Base-by-base conservation (phyloP, 2,797 vertebrate species). In the Microcaecilia unicolor region DNA sequence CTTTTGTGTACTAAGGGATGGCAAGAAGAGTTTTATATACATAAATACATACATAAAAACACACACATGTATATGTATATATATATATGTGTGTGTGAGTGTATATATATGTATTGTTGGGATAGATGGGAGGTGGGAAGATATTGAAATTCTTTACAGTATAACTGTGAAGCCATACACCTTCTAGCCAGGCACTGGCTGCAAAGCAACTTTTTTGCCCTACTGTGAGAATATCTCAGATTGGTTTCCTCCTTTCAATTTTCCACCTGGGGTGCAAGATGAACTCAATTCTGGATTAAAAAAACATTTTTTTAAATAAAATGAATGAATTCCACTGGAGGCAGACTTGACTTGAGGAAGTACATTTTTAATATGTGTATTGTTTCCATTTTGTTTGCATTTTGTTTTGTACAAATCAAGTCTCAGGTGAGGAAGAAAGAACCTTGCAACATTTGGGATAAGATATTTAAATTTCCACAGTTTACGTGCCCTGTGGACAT, bases 121-220 rank as follows among this genome's bases (percentile, higher is more conserved):
- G 81, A 78, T 52, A 43, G 78, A 83, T 44, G 68, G 81, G 80
- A 77, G 73, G 76, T 47, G 70, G 80, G 76, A 75, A 71, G 67
- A 81, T 80, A 77, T 84, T 81, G 82, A 85, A 84, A 26, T 72
- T 83, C 80, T 86, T 82, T 81, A 76, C 82, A 83, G 81, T 83
- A 69, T 80, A 80, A 84, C 82, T 87, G 82, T 80, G 81, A 80
- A 87, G 72, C 82, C 81, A 69, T 76, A 80, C 81, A 78, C 84
- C 79, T 80, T 84, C 83, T 79, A 83, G 79, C 68, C 73, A 70
- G n/a, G n/a, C n/a, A n/a, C n/a, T 61, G 87, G 88, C 90, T 93
- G 89, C 89, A 93, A 91, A 93, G 91, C 91, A 73, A 93, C 88
- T 87, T 72, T 83, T 91, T 84, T 83, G 87, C 84, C 85, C 85